Conservation (phyloP, 2,113 vertebrate species). For the Amblyornis subalaris region DNA sequence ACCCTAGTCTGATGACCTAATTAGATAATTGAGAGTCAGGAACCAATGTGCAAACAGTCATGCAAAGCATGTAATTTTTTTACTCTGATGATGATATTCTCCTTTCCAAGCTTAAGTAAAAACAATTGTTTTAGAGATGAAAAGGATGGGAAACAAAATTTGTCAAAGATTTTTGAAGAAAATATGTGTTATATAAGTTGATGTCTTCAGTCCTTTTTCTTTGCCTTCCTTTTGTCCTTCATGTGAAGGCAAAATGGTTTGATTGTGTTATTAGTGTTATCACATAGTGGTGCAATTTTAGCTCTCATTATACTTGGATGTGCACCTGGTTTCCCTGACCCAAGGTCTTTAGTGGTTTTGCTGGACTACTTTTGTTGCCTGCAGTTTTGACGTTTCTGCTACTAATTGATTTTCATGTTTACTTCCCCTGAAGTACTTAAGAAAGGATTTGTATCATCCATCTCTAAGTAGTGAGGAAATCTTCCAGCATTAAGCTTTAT, state of each 20-base stretch:
- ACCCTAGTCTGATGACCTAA: not conserved
- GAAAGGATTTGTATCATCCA: not conserved
- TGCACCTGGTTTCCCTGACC: not conserved
- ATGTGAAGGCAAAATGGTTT: not conserved
- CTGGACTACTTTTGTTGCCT: not conserved
- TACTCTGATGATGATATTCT: not conserved
- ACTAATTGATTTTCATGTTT: conserved; percentile 10
- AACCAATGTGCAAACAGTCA: not conserved
- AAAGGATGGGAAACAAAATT: not conserved
- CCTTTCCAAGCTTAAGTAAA: not conserved
- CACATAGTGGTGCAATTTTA: not conserved
- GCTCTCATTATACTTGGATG: not conserved
- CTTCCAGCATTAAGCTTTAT: conserved; percentile 10
- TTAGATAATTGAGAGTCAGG: not conserved
- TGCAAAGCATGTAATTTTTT: not conserved
- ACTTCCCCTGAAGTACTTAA: not conserved
- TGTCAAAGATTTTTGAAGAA: not conserved
- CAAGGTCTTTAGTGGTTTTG: not conserved
- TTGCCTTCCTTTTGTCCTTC: not conserved
- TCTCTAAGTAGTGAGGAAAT: conserved; percentile 1
- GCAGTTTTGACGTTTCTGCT: not conserved
- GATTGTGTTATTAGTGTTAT: not conserved
- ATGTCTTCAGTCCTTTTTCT: not conserved
- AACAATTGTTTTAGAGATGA: not conserved
- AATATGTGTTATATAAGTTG: not conserved